These are phyloP conservation scores for Eupithecia inturbata DNA, from an alignment of 2,888 invertebrate species.

Conservation along the genomic window DNA sequence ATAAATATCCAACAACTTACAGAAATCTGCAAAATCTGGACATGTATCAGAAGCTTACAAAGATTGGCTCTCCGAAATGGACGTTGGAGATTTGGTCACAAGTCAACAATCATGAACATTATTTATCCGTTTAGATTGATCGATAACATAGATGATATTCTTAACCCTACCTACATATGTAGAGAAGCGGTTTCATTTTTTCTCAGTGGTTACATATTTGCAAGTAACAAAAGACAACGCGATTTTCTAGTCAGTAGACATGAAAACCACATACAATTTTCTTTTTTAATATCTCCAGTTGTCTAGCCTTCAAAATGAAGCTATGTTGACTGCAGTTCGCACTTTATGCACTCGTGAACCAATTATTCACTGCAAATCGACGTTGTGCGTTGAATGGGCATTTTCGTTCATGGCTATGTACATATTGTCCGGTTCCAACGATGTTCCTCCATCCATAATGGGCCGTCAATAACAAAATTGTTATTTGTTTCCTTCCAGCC, in stretches of 20 bases:
- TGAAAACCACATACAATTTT: neutral
- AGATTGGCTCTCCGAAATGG: neutral
- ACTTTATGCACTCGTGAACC: constrained; percentile 28
- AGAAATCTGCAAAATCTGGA: neutral
- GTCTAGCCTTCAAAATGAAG: constrained; percentile 8
- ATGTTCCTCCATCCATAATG: too few relatives aligned
- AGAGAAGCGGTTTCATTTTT: too few relatives aligned
- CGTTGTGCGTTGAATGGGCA: constrained; percentile 13
- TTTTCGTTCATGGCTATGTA: constrained; percentile 24
- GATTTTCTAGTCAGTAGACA: neutral
- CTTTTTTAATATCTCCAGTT: neutral
- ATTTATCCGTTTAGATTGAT: neutral
- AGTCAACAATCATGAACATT: neutral
- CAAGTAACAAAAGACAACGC: too few relatives aligned
- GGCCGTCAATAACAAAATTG: neutral
- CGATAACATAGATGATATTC: too few relatives aligned
- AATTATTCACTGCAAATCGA: constrained; percentile 33
- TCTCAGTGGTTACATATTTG: too few relatives aligned
- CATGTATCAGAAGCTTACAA: neutral
- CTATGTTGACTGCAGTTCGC: constrained; percentile 16
- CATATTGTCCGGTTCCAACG: constrained; percentile 13
- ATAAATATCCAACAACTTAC: neutral
- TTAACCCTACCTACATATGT: too few relatives aligned
- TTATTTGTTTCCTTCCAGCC: neutral
- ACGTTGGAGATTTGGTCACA: neutral